A percentile compares a stretch with the other conserved stretches of the same genome.
phyloP scores from a whole-genome alignment of 1,140 invertebrate species.

The Brachionus calyciflorus region DNA sequence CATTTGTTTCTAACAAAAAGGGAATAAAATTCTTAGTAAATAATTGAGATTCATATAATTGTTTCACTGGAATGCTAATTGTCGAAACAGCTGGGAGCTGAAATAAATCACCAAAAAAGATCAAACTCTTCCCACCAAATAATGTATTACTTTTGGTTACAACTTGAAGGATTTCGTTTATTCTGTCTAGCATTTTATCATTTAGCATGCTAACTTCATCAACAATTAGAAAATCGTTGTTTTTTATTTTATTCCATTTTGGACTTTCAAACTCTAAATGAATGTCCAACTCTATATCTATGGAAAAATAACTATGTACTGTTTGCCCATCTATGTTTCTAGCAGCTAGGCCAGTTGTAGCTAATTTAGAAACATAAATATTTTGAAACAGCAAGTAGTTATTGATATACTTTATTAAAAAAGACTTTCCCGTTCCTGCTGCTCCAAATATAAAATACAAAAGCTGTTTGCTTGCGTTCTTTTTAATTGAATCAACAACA shows the following conservation, averaged over 20 bases:
- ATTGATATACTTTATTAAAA: not conserved
- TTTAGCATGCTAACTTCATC: not conserved
- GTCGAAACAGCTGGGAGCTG: too few species aligned
- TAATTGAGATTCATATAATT: too few species aligned
- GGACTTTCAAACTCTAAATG: not conserved
- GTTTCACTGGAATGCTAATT: too few species aligned
- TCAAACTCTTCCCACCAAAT: too few species aligned
- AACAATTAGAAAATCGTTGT: not conserved
- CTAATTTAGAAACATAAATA: not conserved
- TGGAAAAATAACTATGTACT: not conserved
- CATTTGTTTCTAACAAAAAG: too few species aligned
- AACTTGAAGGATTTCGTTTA: too few species aligned
- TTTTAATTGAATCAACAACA: too few species aligned
- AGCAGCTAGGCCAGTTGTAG: not conserved
- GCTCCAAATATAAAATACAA: not conserved
- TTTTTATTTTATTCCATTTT: not conserved
- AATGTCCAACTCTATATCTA: not conserved
- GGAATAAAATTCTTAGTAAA: too few species aligned
- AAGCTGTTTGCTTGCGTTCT: not conserved
- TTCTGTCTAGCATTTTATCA: not conserved
- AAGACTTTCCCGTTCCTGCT: conserved; percentile 1
- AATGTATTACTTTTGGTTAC: too few species aligned
- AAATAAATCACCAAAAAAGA: too few species aligned
- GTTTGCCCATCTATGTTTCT: not conserved
- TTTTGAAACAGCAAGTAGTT: not conserved